Conservation (phyloP, 2,888 invertebrate species). For the Macaria liturata region DNA sequence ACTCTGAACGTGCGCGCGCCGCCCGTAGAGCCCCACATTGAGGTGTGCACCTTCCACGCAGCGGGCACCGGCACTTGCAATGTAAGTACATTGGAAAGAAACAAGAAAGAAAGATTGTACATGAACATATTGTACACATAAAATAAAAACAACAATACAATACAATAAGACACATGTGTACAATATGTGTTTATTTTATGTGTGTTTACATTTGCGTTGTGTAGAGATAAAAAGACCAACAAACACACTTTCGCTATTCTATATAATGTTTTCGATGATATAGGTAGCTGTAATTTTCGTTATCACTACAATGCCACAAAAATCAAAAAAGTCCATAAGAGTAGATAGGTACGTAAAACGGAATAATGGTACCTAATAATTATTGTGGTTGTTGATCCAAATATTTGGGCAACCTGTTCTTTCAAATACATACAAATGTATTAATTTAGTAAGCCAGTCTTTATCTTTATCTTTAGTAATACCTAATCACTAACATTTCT, state of each 20-base stretch:
- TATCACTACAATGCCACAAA: background rate
- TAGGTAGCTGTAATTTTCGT: too few species aligned
- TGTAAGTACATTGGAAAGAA: slow-evolving; percentile 41
- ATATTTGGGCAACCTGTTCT: background rate
- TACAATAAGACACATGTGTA: too few species aligned
- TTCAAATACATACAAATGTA: background rate
- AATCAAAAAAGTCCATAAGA: background rate
- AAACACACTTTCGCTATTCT: too few species aligned
- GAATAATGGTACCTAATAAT: background rate
- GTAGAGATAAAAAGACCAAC: too few species aligned
- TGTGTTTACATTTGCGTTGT: too few species aligned
- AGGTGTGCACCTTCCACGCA: slow-evolving; percentile 56
- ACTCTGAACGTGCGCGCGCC: slow-evolving; percentile 45
- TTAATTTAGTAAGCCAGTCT: background rate
- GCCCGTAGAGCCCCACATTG: slow-evolving; percentile 52
- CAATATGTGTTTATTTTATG: too few species aligned
- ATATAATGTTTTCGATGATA: too few species aligned
- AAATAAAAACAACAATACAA: too few species aligned
- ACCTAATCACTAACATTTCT: background rate
- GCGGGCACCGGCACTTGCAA: slow-evolving; percentile 54
- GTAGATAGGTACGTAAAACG: background rate
- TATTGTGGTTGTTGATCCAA: too few species aligned
- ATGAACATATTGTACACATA: too few species aligned
- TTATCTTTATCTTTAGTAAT: too few species aligned
- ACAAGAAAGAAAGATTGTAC: too few species aligned